phyloP scores from a whole-genome alignment of 30 jellyfish, hydroid and myxozoan genomes.

The Hydractinia echinata region DNA sequence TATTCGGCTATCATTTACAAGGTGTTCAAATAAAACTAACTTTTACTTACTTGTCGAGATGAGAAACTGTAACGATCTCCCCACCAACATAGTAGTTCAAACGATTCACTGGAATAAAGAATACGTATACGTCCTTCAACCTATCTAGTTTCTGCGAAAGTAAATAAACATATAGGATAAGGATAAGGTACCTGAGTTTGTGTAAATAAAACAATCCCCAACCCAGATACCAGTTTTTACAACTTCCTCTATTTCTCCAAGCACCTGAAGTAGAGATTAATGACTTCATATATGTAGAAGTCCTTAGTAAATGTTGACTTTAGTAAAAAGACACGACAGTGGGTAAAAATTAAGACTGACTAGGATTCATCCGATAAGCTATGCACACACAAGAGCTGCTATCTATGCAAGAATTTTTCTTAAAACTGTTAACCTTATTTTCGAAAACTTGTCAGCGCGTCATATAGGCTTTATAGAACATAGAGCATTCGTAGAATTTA shows the following conservation, averaged over 20 bases:
- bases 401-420: no score
- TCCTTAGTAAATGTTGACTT: no score
- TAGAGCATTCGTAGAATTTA: neutral
- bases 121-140: neutral
- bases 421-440: no score
- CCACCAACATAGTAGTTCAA: conserved; percentile 98
- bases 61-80: conserved; percentile 96
- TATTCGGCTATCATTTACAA: no score
- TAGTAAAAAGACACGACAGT: no score
- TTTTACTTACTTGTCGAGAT: conserved; percentile 75
- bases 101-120: conserved; percentile 65
- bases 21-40: neutral
- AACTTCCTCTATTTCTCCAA: conserved; percentile 93
- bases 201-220: conserved; percentile 97
- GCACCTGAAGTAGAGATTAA: conserved; percentile 36
- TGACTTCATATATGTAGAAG: no score
- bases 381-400: neutral
- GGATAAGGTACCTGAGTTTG: conserved; percentile 62
- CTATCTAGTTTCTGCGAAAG: neutral
- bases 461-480: no score
- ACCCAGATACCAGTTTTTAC: conserved; percentile 99
- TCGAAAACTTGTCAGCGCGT: no score
- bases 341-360: no score
- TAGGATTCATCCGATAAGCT: no score
- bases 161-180: neutral